A percentile compares a stretch with the other conserved stretches of the same genome.
Conservation (phyloP, 1,140 invertebrate genomes). For the Muscidifurax raptorellus region DNA sequence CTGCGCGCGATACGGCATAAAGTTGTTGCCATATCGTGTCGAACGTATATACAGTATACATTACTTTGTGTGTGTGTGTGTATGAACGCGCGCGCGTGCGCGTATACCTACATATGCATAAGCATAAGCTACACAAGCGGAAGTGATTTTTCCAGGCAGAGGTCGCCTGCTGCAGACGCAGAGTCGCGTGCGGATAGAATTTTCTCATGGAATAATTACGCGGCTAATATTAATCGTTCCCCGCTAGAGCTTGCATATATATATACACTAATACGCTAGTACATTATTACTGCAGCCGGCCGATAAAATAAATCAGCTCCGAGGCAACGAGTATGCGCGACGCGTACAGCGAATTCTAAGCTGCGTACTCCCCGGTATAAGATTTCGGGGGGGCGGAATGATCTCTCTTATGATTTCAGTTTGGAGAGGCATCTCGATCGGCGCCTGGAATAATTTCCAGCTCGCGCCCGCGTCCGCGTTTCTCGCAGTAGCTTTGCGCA, state of each 20-base stretch:
- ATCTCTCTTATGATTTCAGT: too few species aligned
- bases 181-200: constrained; percentile 5
- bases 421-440: constrained; percentile 33
- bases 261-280: neutral
- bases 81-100: neutral
- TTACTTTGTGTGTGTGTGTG: neutral
- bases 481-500: neutral
- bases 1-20: constrained; percentile 18
- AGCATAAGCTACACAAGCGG: constrained; percentile 20
- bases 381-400: neutral
- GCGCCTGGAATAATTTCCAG: constrained; percentile 43
- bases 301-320: neutral
- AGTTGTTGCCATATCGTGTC: constrained; percentile 33
- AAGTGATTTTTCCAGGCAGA: constrained; percentile 36
- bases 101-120: too few species aligned
- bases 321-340: too few species aligned
- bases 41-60: neutral
- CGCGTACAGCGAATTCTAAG: too few species aligned
- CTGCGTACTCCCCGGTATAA: too few species aligned
- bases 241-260: neutral
- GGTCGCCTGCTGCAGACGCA: constrained; percentile 4
- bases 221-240: constrained; percentile 29
- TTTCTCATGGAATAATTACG: constrained; percentile 35
- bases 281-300: too few species aligned
- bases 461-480: neutral